Conservation (phyloP, 2,113 vertebrate genomes). For the Progne subis region DNA sequence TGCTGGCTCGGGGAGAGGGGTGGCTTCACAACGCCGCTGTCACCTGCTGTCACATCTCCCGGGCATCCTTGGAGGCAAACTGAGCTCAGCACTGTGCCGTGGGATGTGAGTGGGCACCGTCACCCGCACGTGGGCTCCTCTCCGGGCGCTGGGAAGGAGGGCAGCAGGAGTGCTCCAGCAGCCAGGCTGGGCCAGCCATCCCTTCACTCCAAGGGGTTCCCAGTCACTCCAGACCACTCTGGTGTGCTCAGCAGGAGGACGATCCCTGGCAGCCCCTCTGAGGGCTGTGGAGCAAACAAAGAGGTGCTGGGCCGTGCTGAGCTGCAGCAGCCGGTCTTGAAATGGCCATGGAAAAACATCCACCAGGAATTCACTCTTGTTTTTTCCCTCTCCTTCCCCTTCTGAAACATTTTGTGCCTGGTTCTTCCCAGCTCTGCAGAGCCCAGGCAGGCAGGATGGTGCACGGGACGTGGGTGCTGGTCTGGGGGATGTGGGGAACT, state of each 20-base stretch:
- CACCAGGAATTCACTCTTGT: not conserved
- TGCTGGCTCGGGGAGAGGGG: not conserved
- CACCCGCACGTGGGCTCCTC: not conserved
- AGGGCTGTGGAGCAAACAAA: not conserved
- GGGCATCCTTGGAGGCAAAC: not conserved
- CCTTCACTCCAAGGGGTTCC: not conserved
- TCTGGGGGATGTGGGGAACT: accelerated
- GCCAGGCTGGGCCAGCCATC: not conserved
- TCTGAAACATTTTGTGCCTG: not conserved
- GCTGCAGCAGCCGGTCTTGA: not conserved
- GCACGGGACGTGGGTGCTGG: accelerated
- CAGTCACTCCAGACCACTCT: not conserved
- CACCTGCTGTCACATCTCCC: not conserved
- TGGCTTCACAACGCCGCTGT: not conserved
- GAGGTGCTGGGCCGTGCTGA: not conserved
- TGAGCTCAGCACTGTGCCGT: accelerated
- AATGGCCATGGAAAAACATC: not conserved
- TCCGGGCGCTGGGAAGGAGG: not conserved
- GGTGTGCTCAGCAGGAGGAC: not conserved
- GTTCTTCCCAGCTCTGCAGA: not conserved
- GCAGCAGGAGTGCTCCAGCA: not conserved
- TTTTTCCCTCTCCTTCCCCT: not conserved
- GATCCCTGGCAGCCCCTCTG: not conserved
- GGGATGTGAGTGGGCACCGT: not conserved
- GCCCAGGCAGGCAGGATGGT: not conserved